Evolutionary conservation across 2,888 invertebrate genomes (phyloP), one percentile per base, ranked within the genome.

Genomic region (Brenthis daphne): DNA sequence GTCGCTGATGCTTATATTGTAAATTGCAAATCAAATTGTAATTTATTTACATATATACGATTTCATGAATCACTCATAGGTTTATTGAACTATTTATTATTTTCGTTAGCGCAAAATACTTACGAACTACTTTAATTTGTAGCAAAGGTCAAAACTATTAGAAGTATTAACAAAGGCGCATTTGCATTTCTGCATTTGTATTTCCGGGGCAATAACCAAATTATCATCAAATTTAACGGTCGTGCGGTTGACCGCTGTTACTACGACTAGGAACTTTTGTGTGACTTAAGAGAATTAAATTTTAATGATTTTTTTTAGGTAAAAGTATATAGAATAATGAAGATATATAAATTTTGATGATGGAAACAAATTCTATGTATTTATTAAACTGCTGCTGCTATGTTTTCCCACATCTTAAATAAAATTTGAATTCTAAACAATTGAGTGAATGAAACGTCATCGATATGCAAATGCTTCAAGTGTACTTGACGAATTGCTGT

Each of bases 391-490:
- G 37, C 20, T 5, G 33, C 48, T 47, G 20, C 29, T 2, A 20
- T 20, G 16, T 12, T 65, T 69, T 73, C 71, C 68, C 73, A 73
- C 65, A 68, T 57, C 29, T 24, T 29, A 51, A 64, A 53, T 56
- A 54, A 33, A 68, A 51, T 53, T 43, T 48, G 14, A 54, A n/a
- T 43, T 64, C 43, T 57, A n/a, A 63, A 54, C 50, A 53, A 65
- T 67, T 68, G 55, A 73, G 61, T 72, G 69, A 72, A 71, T 57
- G 48, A 60, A 50, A 67, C 72, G 83, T 81, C 82, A 89, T 83
- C 88, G 91, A 89, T 92, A 92, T 92, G 91, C 91, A 92, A 92
- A 92, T 87, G 79, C 75, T 75, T 80, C 74, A 78, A 91, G 90
- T 80, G 85, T 86, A 79, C 89, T 87, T 76, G 69, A 82, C 77